Base-by-base conservation (phyloP, 1,140 invertebrate species). In the Vollenhovia emeryi region DNA sequence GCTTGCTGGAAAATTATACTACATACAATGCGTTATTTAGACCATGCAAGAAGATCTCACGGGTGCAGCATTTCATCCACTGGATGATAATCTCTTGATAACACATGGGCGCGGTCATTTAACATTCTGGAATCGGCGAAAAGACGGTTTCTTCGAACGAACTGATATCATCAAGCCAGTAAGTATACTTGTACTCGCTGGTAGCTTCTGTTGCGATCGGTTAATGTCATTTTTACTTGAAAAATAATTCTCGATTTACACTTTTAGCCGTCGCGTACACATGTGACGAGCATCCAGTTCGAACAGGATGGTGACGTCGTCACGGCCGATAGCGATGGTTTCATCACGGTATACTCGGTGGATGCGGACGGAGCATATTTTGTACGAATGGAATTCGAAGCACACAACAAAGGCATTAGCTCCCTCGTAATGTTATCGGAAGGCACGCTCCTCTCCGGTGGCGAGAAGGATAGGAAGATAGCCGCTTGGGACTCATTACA, bases 101-200 rank as follows among this genome's bases (percentile, higher is more conserved):
- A 99, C 98, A 0, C 98, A 98, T 91, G 99, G 99, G 9, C 98
- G 98, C 91, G 97, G 98, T 6, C 98, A 99, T 94, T 95, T 99
- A 55, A 97, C 98, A 0, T 99, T 99, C 93, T 99, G 98, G 98
- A 98, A 98, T 88, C 95, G 98, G 82, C 95, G 97, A 71, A 98
- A 98, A 94, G 98, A 98, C 92, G 98, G 98, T 24, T 98, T 98
- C 93, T 98, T 98, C 86, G 97, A 98, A 93, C 96, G 97, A 84
- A 98, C 97, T 0, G 98, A 98, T 90, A 98, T 98, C 24, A 97
- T 98, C 18, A 98, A 98, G 95, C 96, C 97, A 48, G 97, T 97
- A 95, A 95, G 93, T 90, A 64, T n/a, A n/a, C n/a, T n/a, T n/a
- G n/a, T n/a, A n/a, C n/a, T n/a, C n/a, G n/a, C n/a, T n/a, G n/a